Percentiles rank a stretch among this genome's conserved stretches.
Evolutionary conservation across 2,888 invertebrate species (phyloP).

Genomic region (Lycaena phlaeas): DNA sequence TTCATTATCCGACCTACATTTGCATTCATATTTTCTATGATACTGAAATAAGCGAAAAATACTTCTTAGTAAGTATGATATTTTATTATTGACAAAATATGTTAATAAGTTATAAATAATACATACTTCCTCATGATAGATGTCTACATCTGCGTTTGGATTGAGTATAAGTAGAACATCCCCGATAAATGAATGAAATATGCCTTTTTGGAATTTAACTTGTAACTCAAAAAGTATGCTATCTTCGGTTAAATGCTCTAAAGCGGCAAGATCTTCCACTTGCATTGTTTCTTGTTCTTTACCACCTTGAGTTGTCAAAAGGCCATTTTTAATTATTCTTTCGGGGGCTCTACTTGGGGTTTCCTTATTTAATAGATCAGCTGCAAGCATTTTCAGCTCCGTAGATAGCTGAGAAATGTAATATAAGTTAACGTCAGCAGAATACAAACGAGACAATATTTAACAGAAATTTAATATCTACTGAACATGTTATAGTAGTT

Average conservation of each 20-base stretch:
- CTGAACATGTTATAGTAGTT: too few relatives aligned
- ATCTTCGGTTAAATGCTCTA: conserved; percentile 83
- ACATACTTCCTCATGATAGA: conserved; percentile 81
- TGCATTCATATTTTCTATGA: conserved; percentile 85
- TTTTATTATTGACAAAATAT: too few relatives aligned
- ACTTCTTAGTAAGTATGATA: too few relatives aligned
- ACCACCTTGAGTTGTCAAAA: conserved; percentile 63
- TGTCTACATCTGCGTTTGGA: conserved; percentile 82
- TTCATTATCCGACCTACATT: conserved; percentile 89
- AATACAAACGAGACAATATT: too few relatives aligned
- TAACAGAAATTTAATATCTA: too few relatives aligned
- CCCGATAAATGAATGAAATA: conserved; percentile 84
- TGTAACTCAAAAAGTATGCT: conserved; percentile 78
- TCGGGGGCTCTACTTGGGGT: conserved; percentile 50
- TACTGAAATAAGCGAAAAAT: conserved; percentile 66
- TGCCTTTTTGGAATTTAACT: conserved; percentile 77
- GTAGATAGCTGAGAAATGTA: conserved; percentile 77
- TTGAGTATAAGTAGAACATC: conserved; percentile 85
- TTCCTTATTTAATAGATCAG: conserved; percentile 51
- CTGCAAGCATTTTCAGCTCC: conserved; percentile 77
- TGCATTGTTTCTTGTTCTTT: conserved; percentile 80
- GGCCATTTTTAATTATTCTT: conserved; percentile 60
- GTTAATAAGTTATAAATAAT: too few relatives aligned
- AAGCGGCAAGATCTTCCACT: conserved; percentile 86
- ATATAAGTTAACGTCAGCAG: too few relatives aligned